A percentile compares a stretch with the other conserved stretches of the same genome.
phyloP scores from a whole-genome alignment of 2,888 invertebrate species.

The Polydrusus tereticollis region DNA sequence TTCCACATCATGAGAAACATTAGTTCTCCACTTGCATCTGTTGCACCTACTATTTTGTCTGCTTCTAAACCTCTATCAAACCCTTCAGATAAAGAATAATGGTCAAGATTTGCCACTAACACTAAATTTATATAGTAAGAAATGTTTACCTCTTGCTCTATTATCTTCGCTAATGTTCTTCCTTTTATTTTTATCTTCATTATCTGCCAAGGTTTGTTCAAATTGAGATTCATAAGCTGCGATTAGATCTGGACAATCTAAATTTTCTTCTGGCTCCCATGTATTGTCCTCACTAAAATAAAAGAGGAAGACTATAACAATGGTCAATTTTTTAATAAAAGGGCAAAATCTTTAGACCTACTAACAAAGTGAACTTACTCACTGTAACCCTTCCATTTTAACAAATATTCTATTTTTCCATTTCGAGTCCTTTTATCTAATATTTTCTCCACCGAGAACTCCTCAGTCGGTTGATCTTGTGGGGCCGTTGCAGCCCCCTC shows the following conservation, averaged over 20 bases:
- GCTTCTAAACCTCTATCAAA: slow-evolving; percentile 73
- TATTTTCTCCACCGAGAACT: slow-evolving; percentile 83
- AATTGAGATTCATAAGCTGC: slow-evolving; percentile 63
- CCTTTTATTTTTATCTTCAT: slow-evolving; percentile 60
- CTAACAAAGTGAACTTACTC: slow-evolving; percentile 68
- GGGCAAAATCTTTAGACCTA: neutral
- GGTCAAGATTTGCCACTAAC: neutral
- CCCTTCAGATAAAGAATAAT: slow-evolving; percentile 6
- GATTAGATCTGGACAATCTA: slow-evolving; percentile 83
- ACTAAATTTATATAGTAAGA: neutral
- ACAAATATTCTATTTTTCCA: slow-evolving; percentile 77
- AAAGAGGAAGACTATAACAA: too few species aligned
- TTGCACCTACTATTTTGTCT: slow-evolving; percentile 90
- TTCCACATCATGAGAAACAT: slow-evolving; percentile 93
- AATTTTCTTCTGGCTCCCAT: slow-evolving; percentile 87
- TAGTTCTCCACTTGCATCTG: slow-evolving; percentile 88
- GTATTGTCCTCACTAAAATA: slow-evolving; percentile 74
- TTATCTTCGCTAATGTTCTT: slow-evolving; percentile 66
- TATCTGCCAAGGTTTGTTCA: slow-evolving; percentile 52
- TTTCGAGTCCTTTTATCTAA: slow-evolving; percentile 77
- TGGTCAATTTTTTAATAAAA: neutral
- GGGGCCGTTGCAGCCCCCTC: slow-evolving; percentile 27
- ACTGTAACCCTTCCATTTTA: slow-evolving; percentile 78
- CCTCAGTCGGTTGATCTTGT: slow-evolving; percentile 67
- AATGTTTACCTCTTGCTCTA: slow-evolving; percentile 71